Base-by-base conservation (phyloP, 1,140 invertebrate genomes). In the Leptonema lineaticorne region DNA sequence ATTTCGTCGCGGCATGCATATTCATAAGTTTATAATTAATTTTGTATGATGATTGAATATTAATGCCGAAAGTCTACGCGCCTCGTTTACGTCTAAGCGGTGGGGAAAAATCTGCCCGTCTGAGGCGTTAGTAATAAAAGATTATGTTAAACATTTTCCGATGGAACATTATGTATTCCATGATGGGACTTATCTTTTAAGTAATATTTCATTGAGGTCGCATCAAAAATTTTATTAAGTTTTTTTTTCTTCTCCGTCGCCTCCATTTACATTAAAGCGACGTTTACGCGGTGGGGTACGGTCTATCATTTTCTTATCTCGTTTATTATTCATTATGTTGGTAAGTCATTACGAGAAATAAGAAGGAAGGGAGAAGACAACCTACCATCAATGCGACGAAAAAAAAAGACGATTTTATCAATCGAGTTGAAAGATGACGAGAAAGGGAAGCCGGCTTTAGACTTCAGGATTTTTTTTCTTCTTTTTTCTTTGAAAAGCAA, bases 301-400 rank as follows among this genome's bases (percentile, higher is more conserved):
- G 69, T 70, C 69, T 70, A 70, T 70, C 69, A 70, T 70, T 70
- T 70, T 67, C 69, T 70, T 70, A 70, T 70, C 69, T 63, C 56
- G 56, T 70, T 70, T 70, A 70, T 70, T 70, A 70, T 70, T 70
- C 69, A 70, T 70, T 66, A 70, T 67, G 69, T 60, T 62, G 69
- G 45, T 29, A 67, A 70, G 41, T 70, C 69, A 67, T 70, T 70
- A 70, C 30, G 37, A 37, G 69, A 70, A 26, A 59, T 70, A 66
- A 70, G 57, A 58, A 62, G 58, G 33, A 41, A 69, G 33, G 41
- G 26, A 48, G 27, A 41, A 29, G 22, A 30, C n/a, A 14, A 18
- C 41, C 22, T 60, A 11, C 4, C 24, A 14, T 53, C 22, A 24
- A 26, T 22, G 20, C 22, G 50, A 53, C 22, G 50, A 53, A 22